A percentile compares a stretch with the other conserved stretches of the same genome.
Evolutionary conservation across 2,113 vertebrate species (phyloP).

Genomic region (Brachypodius melanocephalos): DNA sequence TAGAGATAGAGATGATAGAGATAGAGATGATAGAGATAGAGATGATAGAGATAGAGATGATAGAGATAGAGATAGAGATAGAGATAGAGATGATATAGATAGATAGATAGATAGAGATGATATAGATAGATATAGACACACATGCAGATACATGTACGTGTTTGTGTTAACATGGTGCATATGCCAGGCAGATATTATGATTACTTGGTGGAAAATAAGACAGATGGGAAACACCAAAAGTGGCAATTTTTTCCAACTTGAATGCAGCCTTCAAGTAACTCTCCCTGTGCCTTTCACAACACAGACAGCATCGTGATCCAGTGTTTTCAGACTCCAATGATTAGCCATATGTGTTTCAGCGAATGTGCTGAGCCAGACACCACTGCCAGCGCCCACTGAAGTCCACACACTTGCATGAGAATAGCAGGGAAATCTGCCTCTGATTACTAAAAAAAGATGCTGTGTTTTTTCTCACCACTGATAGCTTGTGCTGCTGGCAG

Average conservation of each 20-base stretch:
- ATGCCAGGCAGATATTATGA: neutral
- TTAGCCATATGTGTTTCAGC: constrained; percentile 8
- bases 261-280: neutral
- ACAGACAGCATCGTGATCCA: neutral
- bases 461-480: neutral
- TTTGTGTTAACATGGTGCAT: neutral
- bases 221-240: constrained; percentile 24
- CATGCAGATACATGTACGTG: accelerated
- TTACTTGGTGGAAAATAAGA: neutral
- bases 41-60: neutral
- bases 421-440: neutral
- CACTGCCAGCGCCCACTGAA: neutral
- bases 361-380: neutral
- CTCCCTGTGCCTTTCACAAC: constrained; percentile 3
- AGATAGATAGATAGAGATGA: neutral
- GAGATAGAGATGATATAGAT: too few species aligned
- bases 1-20: too few species aligned
- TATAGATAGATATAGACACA: neutral
- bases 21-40: neutral
- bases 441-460: neutral
- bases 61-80: neutral
- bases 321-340: constrained; percentile 21
- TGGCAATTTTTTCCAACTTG: neutral
- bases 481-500: neutral
- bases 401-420: neutral